These are phyloP conservation scores for Tachysurus fulvidraco DNA, from an alignment of 2,113 vertebrate species.

Conservation along the genomic window DNA sequence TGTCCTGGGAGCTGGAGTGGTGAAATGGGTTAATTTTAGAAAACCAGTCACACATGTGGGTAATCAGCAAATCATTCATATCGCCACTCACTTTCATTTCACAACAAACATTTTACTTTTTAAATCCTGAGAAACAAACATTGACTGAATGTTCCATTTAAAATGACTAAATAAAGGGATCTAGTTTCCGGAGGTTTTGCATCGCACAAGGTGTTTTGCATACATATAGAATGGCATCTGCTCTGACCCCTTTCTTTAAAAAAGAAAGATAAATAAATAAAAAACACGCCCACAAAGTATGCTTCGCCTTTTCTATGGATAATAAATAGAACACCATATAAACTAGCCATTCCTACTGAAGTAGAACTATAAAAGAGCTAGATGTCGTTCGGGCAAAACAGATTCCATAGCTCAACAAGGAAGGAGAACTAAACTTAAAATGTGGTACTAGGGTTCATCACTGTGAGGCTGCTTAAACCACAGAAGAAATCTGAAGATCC, in stretches of 20 bases:
- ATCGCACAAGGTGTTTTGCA: constrained; percentile 10
- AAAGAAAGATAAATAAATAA: too few species aligned
- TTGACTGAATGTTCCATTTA: neutral
- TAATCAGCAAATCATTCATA: constrained; percentile 35
- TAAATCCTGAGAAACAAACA: neutral
- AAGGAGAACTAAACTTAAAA: constrained; percentile 49
- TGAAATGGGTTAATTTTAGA: constrained; percentile 29
- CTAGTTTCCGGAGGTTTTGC: neutral
- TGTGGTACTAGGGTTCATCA: constrained; percentile 24
- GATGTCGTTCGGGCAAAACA: neutral
- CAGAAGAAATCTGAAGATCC: constrained; percentile 33
- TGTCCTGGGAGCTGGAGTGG: neutral
- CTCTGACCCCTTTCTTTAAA: too few species aligned
- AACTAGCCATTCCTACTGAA: neutral
- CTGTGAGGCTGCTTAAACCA: constrained; percentile 27
- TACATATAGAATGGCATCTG: neutral
- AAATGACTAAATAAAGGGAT: neutral
- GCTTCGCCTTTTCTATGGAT: neutral
- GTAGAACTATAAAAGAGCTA: neutral
- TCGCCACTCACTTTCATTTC: constrained; percentile 9
- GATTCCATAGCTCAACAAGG: constrained; percentile 35
- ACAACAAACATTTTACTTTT: constrained; percentile 15
- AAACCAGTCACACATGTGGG: constrained; percentile 38
- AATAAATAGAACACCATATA: neutral
- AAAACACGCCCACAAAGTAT: neutral